Base-by-base conservation (phyloP, 2,113 vertebrate genomes). In the Sapayoa aenigma region DNA sequence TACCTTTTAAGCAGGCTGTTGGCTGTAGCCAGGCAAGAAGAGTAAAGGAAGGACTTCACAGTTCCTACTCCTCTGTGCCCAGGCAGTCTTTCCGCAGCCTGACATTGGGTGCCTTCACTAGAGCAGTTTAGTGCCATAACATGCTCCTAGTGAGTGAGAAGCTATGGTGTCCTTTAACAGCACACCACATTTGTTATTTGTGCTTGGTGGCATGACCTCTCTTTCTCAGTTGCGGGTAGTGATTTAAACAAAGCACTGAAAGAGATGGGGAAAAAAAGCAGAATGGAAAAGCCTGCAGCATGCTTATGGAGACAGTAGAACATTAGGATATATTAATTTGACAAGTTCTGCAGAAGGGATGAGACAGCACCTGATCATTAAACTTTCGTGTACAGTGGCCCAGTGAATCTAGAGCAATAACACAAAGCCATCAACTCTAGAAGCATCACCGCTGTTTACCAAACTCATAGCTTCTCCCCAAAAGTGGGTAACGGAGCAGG, bases 331-430 rank as follows among this genome's bases (percentile, higher is more conserved):
- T 94, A 96, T 95, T 65, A 78, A 84, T 66, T 50, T 12, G 14
- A 89, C 88, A 80, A 65, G 31, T 82, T 96, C 68, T 89, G 75
- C 52, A 95, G 82, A 67, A 44, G n/a, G 18, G 37, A 27, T 88
- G 52, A 97, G 80, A 86, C 9, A 82, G 62, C 31, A 80, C 77
- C 90, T 95, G 73, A 66, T 68, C 52, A 68, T 96, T 97, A 94
- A 92, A 93, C 41, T 95, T 83, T 53, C 49, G 14, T 73, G 89
- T 66, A 74, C 69, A 65, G 55, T 79, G 56, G 65, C 59, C 66
- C 79, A 3, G 6, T 85, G 90, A 96, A 92, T 95, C 77, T 78
- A 52, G 52, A 96, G 83, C 60, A 47, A 35, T 41, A 55, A 78
- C 97, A 95, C 31, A 78, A 90, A 82, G 69, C 42, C 85, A 74